Percentiles rank a stretch among this genome's conserved stretches.
Conservation (phyloP, 2,797 vertebrate genomes). For the Benthosema pterotum region DNA sequence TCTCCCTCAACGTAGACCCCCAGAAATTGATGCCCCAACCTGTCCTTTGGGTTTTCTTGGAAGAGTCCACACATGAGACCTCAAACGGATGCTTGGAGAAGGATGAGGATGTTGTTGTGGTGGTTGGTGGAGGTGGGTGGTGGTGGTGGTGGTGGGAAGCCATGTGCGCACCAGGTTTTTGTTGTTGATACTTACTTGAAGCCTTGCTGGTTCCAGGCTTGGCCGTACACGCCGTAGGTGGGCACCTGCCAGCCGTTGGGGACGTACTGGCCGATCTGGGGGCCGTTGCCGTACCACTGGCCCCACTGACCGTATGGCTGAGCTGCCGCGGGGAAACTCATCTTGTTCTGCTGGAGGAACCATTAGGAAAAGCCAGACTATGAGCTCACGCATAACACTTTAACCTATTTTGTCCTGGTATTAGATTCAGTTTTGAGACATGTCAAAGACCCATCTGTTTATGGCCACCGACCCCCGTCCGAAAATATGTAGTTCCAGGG, state of each 20-base stretch:
- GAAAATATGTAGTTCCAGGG: no score
- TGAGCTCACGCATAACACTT: no score
- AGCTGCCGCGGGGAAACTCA: conserved; percentile 88
- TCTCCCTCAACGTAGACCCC: conserved; percentile 58
- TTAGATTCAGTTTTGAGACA: no score
- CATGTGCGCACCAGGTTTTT: conserved; percentile 57
- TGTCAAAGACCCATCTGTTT: no score
- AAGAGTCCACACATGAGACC: conserved; percentile 27
- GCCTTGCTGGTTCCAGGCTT: conserved; percentile 97
- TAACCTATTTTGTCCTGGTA: no score
- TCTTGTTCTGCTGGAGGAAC: conserved; percentile 90
- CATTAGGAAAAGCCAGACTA: no score
- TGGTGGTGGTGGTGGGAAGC: conserved; percentile 62
- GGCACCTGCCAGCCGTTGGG: conserved; percentile 98
- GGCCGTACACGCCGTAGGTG: conserved; percentile 91
- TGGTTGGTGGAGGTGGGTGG: conserved; percentile 49
- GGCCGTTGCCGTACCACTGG: conserved; percentile 94
- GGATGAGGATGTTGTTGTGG: conserved; percentile 61
- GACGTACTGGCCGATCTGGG: conserved; percentile 95
- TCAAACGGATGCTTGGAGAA: conserved; percentile 31
- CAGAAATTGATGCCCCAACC: conserved; percentile 58
- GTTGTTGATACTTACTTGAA: conserved; percentile 89
- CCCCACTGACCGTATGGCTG: conserved; percentile 95
- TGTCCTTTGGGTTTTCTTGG: conserved; percentile 55
- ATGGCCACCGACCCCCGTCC: no score